Evolutionary conservation across 1,140 invertebrate genomes (phyloP), one percentile per base, ranked within the genome.

Genomic region (Leptonema lineaticorne): DNA sequence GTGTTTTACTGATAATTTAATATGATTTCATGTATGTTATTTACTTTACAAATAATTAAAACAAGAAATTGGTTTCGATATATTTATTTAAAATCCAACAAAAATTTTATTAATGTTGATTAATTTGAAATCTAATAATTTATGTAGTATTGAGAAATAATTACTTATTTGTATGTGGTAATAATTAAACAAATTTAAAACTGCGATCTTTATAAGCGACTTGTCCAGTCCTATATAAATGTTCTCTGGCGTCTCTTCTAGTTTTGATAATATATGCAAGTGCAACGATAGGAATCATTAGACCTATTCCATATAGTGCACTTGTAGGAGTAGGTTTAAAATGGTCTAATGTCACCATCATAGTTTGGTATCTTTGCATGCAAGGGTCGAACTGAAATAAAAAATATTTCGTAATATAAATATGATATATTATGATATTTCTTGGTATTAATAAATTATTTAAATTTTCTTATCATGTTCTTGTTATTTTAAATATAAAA

Each of bases 351-450:
- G 79, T 3, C 81, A 85, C 0, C 85, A 85, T 85, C 84, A 91
- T 86, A 0, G 90, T 84, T 71, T 86, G 78, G 74, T 85, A 92
- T 65, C 90, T 85, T 74, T 91, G 85, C 14, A 93, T 72, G 20
- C 85, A 88, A 50, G 86, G 78, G 79, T 94, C 92, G 77, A 93
- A 89, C 92, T 95, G 76, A 63, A 85, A 85, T 69, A 75, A 78
- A 76, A 77, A 80, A 14, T 16, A 41, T 6, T 33, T 6, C 11
- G 30, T 33, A 33, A 5, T 33, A 33, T 69, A 46, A 27, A 20
- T n/a, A n/a, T n/a, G n/a, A n/a, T n/a, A n/a, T n/a, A n/a, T n/a
- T n/a, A n/a, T n/a, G n/a, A n/a, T n/a, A n/a, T n/a, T n/a, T n/a
- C n/a, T n/a, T n/a, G n/a, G n/a, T n/a, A n/a, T n/a, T n/a, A n/a